phyloP scores from a whole-genome alignment of 2,888 invertebrate species.

The Prostheceraeus crozeri region DNA sequence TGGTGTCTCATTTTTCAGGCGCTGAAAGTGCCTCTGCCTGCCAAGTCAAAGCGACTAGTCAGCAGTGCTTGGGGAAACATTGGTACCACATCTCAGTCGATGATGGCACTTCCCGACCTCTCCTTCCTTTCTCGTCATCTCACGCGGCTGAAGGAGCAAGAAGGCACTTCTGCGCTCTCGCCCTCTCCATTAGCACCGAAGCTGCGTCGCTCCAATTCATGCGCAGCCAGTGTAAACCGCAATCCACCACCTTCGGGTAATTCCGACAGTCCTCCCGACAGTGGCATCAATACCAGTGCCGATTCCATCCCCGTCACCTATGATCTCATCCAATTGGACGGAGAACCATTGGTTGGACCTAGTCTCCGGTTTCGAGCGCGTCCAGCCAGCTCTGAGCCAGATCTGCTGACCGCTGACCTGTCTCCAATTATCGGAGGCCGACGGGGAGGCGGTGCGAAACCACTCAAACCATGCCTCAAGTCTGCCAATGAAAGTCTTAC shows the following conservation, averaged over 20 bases:
- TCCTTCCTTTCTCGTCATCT: slow-evolving; percentile 28
- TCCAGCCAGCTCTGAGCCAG: slow-evolving; percentile 3
- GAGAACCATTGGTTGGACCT: neutral
- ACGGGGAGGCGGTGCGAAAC: slow-evolving; percentile 1
- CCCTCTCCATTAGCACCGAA: too few relatives aligned
- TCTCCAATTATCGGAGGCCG: too few relatives aligned
- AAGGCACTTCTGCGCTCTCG: too few relatives aligned
- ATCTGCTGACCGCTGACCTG: too few relatives aligned
- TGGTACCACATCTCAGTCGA: too few relatives aligned
- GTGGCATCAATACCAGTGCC: slow-evolving; percentile 3
- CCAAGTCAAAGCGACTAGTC: slow-evolving; percentile 26
- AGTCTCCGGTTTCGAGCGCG: slow-evolving; percentile 25
- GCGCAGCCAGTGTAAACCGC: too few relatives aligned
- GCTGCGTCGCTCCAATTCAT: too few relatives aligned
- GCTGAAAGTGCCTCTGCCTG: slow-evolving; percentile 12
- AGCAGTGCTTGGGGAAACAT: slow-evolving; percentile 13
- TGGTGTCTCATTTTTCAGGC: slow-evolving; percentile 21
- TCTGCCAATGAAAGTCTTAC: too few relatives aligned
- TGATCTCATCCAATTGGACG: slow-evolving; percentile 14
- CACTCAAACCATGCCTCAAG: slow-evolving; percentile 17
- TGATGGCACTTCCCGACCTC: slow-evolving; percentile 31
- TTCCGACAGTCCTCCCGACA: too few relatives aligned
- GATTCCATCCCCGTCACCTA: slow-evolving; percentile 19
- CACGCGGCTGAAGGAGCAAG: too few relatives aligned
- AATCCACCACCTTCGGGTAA: too few relatives aligned